Percentiles rank a stretch among this genome's conserved stretches.
These are phyloP conservation scores for Noctua comes DNA, from an alignment of 2,888 invertebrate species.

Conservation along the genomic window DNA sequence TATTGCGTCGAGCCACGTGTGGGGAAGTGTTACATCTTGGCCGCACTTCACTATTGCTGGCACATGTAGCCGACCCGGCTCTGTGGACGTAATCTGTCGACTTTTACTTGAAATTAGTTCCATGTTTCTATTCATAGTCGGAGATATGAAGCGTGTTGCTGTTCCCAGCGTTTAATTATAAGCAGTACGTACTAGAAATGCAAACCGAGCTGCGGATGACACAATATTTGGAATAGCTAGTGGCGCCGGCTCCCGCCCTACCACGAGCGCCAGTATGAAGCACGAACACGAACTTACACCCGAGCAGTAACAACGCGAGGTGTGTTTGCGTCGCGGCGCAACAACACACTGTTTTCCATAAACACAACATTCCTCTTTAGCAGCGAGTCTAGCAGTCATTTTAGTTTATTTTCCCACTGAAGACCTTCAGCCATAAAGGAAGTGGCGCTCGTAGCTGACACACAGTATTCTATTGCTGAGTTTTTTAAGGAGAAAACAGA, in stretches of 20 bases:
- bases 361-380: conserved; percentile 66
- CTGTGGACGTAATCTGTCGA: conserved; percentile 16
- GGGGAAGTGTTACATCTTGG: conserved; percentile 45
- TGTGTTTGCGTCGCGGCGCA: conserved; percentile 49
- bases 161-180: conserved; percentile 38
- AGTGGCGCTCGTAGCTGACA: conserved; percentile 46
- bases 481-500: conserved; percentile 42
- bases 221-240: conserved; percentile 38
- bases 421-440: conserved; percentile 50
- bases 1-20: conserved; percentile 59
- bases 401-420: conserved; percentile 58
- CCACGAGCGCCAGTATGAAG: conserved; percentile 36
- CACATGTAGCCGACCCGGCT: conserved; percentile 15
- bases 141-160: conserved; percentile 9
- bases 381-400: conserved; percentile 36
- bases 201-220: conserved; percentile 20
- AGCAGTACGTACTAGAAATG: conserved; percentile 12
- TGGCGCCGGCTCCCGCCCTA: conserved; percentile 23
- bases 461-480: conserved; percentile 33
- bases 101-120: conserved; percentile 43
- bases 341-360: conserved; percentile 63
- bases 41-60: conserved; percentile 29
- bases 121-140: conserved; percentile 15
- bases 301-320: conserved; percentile 52
- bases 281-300: conserved; percentile 58